These are phyloP conservation scores for Zoroaster sp. DNA, from an alignment of 53 echinoderm and acorn worm species.

Conservation along the genomic window DNA sequence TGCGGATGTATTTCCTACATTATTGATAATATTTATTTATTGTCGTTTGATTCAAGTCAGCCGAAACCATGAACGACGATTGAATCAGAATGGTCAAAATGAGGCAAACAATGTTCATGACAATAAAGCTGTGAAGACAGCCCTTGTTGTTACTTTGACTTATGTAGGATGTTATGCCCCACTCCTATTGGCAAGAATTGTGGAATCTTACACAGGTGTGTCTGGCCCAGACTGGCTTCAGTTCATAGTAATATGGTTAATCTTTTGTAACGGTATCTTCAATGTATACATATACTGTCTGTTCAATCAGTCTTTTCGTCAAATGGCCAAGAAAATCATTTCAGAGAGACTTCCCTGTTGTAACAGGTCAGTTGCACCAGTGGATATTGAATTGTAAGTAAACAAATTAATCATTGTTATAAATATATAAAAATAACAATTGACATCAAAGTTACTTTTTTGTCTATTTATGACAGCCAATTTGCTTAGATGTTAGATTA, in stretches of 20 bases:
- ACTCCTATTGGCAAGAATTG: neutral
- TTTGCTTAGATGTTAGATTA: too few species aligned
- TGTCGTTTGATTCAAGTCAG: conserved; percentile 6
- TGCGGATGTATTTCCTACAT: neutral
- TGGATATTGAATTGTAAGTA: neutral
- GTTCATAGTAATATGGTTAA: neutral
- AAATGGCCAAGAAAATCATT: neutral
- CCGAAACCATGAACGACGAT: neutral
- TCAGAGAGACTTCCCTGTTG: neutral
- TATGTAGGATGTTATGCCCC: neutral
- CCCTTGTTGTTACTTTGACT: conserved; percentile 5
- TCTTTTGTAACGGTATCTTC: neutral
- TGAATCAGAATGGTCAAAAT: neutral
- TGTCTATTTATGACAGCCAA: too few species aligned
- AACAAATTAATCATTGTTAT: too few species aligned
- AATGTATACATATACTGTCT: conserved; percentile 5
- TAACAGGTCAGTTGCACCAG: neutral
- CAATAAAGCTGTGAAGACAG: conserved; percentile 18
- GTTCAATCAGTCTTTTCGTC: neutral
- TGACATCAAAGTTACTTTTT: too few species aligned
- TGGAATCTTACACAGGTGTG: neutral
- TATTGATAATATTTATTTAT: neutral
- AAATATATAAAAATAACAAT: too few species aligned
- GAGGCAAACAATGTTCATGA: neutral
- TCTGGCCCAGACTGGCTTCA: neutral